A percentile compares a stretch with the other conserved stretches of the same genome.
Conservation (phyloP, 2,113 vertebrate species). For the Psittacula cyanocephala region DNA sequence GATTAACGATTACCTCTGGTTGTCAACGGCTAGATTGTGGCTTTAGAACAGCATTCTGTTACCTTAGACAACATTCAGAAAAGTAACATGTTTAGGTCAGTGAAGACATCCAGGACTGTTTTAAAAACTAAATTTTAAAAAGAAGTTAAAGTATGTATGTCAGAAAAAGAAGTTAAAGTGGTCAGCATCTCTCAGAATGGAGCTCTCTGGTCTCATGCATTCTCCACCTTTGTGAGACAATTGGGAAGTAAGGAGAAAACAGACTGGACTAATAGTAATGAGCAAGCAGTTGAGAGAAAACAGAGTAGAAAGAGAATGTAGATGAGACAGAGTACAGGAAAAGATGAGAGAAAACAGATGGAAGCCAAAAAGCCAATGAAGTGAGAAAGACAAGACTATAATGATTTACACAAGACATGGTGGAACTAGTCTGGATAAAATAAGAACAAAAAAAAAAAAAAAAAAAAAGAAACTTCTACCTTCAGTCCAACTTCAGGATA, state of each 20-base stretch:
- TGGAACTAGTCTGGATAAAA: constrained; percentile 15
- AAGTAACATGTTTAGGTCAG: neutral
- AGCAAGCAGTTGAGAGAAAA: constrained; percentile 59
- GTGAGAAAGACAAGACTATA: constrained; percentile 49
- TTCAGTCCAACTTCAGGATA: neutral
- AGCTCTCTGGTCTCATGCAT: neutral
- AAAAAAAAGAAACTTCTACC: neutral
- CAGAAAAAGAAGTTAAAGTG: neutral
- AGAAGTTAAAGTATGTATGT: neutral
- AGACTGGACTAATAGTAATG: neutral
- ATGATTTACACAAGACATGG: constrained; percentile 33
- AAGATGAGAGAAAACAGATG: constrained; percentile 67
- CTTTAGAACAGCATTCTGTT: neutral
- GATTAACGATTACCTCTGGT: neutral
- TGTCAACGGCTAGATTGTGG: neutral
- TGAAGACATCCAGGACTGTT: neutral
- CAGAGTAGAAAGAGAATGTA: constrained; percentile 43
- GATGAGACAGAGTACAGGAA: constrained; percentile 37
- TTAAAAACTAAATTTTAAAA: neutral
- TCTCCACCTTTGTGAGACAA: neutral
- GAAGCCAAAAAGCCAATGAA: constrained; percentile 54
- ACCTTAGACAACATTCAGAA: neutral
- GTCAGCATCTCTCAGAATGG: neutral
- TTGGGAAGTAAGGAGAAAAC: neutral
- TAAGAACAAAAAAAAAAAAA: neutral